Percentiles rank a stretch among this genome's conserved stretches.
Evolutionary conservation across 2,113 vertebrate species (phyloP).

Genomic region (Poeciliopsis retropinna): DNA sequence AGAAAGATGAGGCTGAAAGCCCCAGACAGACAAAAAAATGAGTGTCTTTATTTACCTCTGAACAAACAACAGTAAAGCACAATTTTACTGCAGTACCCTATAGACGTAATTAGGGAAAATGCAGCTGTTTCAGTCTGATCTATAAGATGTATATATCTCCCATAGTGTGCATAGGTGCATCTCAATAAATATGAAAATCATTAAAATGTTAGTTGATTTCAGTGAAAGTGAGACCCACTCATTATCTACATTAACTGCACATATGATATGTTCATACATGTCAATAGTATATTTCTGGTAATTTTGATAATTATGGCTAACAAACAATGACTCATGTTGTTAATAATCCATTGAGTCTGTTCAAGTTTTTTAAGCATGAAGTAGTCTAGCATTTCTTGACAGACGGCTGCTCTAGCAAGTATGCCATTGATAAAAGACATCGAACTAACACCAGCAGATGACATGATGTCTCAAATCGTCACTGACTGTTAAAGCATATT

Average conservation of each 20-base stretch:
- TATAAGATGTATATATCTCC: not conserved
- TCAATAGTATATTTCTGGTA: too few relatives aligned
- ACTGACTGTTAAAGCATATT: not conserved
- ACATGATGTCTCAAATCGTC: not conserved
- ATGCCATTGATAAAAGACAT: too few relatives aligned
- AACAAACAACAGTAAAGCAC: conserved; percentile 59
- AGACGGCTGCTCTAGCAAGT: not conserved
- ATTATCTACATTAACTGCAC: too few relatives aligned
- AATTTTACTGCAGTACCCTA: conserved; percentile 42
- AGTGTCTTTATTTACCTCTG: conserved; percentile 28
- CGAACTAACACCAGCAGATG: not conserved
- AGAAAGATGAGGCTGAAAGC: conserved; percentile 44
- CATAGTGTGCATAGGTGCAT: too few relatives aligned
- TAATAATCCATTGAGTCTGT: not conserved
- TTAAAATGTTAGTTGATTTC: too few relatives aligned
- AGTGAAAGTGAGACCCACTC: too few relatives aligned
- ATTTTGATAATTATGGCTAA: too few relatives aligned
- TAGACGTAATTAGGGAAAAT: conserved; percentile 66
- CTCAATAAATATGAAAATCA: too few relatives aligned
- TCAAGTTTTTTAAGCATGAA: not conserved
- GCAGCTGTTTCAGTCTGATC: conserved; percentile 33
- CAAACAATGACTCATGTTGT: too few relatives aligned
- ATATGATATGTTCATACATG: too few relatives aligned
- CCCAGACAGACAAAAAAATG: conserved; percentile 28
- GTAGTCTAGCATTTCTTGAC: not conserved